Evolutionary conservation across 2,113 vertebrate genomes (phyloP).

Genomic region (Apodemus sylvaticus): DNA sequence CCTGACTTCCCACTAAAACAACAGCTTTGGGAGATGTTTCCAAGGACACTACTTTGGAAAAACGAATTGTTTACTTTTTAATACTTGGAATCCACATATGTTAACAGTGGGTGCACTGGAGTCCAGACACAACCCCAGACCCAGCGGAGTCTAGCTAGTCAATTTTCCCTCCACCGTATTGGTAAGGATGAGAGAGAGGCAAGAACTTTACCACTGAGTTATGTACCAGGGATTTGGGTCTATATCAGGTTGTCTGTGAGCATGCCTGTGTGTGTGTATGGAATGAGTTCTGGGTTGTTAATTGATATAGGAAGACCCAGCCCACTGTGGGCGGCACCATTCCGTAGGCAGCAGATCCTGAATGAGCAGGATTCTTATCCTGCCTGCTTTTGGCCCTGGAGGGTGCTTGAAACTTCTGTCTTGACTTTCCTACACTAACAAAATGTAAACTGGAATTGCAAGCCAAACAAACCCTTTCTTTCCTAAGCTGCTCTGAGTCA

Average conservation of each 20-base stretch:
- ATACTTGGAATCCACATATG: background rate
- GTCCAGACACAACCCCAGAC: background rate
- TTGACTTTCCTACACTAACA: background rate
- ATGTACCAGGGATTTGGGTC: background rate
- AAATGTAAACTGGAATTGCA: background rate
- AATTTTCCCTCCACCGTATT: background rate
- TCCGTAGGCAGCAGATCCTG: background rate
- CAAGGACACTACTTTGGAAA: background rate
- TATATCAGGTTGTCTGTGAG: no score
- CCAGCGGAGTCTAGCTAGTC: background rate
- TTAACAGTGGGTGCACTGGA: no score
- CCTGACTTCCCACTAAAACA: constrained; percentile 45
- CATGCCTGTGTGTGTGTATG: no score
- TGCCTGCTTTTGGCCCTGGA: background rate
- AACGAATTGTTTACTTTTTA: background rate
- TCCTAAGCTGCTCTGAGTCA: background rate
- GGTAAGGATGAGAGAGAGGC: no score
- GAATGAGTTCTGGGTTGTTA: background rate
- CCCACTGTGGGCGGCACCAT: background rate
- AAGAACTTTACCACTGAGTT: background rate
- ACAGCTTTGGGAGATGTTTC: constrained; percentile 1
- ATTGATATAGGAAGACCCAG: background rate
- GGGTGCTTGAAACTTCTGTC: background rate
- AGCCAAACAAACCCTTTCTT: background rate
- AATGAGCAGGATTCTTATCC: background rate